Evolutionary conservation across 2,797 vertebrate species (phyloP).

Genomic region (Synanceia verrucosa): DNA sequence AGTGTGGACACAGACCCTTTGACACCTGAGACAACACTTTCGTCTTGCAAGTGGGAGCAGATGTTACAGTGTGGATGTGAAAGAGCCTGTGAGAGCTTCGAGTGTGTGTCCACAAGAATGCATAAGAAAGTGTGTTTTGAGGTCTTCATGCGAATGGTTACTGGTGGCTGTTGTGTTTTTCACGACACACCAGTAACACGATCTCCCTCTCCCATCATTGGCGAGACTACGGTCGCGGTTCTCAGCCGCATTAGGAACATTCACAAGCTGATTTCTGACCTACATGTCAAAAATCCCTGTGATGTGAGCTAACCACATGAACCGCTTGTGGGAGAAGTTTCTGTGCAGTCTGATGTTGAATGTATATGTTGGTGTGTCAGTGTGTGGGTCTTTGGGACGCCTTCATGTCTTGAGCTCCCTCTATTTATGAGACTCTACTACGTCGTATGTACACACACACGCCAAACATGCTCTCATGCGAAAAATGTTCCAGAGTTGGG

Average conservation of each 20-base stretch:
- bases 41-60: conserved; percentile 35
- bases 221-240: conserved; percentile 45
- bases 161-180: conserved; percentile 31
- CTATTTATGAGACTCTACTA: conserved; percentile 62
- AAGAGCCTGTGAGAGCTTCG: conserved; percentile 9
- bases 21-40: conserved; percentile 58
- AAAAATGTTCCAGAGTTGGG: conserved; percentile 79
- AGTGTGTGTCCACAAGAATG: conserved; percentile 34
- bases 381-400: conserved; percentile 67
- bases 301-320: conserved; percentile 57
- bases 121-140: conserved; percentile 34
- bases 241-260: conserved; percentile 43
- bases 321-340: conserved; percentile 52
- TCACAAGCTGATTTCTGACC: conserved; percentile 42
- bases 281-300: conserved; percentile 52
- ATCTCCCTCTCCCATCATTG: conserved; percentile 44
- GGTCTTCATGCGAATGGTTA: conserved; percentile 32
- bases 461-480: conserved; percentile 50
- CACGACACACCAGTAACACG: conserved; percentile 33
- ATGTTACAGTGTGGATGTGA: conserved; percentile 22
- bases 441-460: not conserved
- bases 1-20: conserved; percentile 15
- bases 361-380: conserved; percentile 78
- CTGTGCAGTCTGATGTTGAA: conserved; percentile 44
- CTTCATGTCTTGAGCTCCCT: conserved; percentile 69